Conservation (phyloP, 2,113 vertebrate species). For the Eulemur rufifrons region DNA sequence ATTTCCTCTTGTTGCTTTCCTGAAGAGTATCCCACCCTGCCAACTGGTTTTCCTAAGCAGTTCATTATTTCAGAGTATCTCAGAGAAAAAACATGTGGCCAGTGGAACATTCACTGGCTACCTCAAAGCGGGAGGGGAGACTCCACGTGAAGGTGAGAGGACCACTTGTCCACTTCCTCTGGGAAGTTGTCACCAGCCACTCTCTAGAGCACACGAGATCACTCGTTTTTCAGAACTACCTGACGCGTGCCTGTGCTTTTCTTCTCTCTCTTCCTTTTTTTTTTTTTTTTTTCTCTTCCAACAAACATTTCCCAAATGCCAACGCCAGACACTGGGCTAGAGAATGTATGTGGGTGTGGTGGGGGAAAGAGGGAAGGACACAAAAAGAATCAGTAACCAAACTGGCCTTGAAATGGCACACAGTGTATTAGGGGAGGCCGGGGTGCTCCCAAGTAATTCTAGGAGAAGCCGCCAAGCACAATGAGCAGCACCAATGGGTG, state of each 20-base stretch:
- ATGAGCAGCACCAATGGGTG: not conserved
- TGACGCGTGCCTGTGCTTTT: not conserved
- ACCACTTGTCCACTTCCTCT: not conserved
- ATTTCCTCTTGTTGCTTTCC: not conserved
- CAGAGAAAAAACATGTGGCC: not conserved
- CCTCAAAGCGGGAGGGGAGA: not conserved
- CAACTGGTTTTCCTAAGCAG: not conserved
- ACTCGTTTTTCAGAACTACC: not conserved
- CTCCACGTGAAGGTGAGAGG: rapidly evolving
- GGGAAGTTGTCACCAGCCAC: not conserved
- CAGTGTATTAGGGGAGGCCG: rapidly evolving
- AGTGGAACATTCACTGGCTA: not conserved
- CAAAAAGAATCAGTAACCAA: not conserved
- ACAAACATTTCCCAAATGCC: not conserved
- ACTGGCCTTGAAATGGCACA: not conserved
- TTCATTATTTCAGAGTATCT: not conserved
- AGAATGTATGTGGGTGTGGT: no score
- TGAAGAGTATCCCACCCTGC: not conserved
- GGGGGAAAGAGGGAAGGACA: not conserved
- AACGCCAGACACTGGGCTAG: not conserved
- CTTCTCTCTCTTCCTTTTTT: not conserved
- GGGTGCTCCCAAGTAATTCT: not conserved
- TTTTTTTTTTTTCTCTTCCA: not conserved
- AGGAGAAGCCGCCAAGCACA: no score
- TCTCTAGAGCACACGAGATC: not conserved